Evolutionary conservation across 2,888 invertebrate genomes (phyloP), one percentile per base, ranked within the genome.

Genomic region (Calameuta filiformis): DNA sequence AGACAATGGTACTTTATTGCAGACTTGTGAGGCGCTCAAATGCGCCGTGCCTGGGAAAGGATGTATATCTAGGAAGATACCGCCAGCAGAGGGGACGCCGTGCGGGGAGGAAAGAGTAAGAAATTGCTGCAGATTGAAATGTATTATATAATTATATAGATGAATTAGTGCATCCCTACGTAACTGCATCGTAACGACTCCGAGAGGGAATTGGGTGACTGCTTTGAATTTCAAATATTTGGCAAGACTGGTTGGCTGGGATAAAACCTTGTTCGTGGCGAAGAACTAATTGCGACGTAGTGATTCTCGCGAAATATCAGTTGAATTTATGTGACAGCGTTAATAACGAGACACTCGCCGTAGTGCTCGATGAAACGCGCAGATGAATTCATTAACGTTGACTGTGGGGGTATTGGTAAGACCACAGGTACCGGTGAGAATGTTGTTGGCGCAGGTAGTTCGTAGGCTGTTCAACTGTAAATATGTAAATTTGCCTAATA

Each of bases 31-130:
- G 75, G 92, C 92, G 56, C 87, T 94, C 81, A 93, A 93, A 92
- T 94, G 94, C 84, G 88, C 92, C 74, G 89, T 93, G 69, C 90
- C 90, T 37, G 92, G 93, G 80, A 92, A 92, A 86, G 92, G 93
- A 81, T 94, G 94, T 86, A 90, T 93, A 75, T 93, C 93, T 30
- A 90, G 92, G 76, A 89, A 92, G 78, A 92, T 92, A 84, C 92
- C 93, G 12, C 92, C 93, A 11, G 94, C 93, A 9, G 93, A 93
- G 79, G 94, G 94, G 33, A 94, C 94, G 4, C 88, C 91, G 12
- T 94, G 94, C 86, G 94, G 92, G 12, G 90, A 86, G 73, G 84
- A 83, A 77, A 83, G 83, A 77, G 83, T 87, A 81, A 83, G 71
- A 37, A 37, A 35, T 35, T 35, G 12, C 12, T 35, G 12, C 35